Base-by-base conservation (phyloP, 2,113 vertebrate species). In the Atlantisia rogersi region DNA sequence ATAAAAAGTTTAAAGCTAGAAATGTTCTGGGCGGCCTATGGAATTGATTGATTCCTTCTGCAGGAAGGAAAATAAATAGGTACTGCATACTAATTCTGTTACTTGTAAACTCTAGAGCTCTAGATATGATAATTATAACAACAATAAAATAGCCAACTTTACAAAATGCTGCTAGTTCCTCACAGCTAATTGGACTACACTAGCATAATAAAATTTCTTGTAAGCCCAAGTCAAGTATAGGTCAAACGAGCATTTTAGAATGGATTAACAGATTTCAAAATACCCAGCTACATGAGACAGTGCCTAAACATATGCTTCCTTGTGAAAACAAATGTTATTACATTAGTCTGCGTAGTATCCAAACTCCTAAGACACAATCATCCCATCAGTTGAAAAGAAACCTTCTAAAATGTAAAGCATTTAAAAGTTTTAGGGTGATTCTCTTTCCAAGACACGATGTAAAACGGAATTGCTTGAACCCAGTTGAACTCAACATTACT, bases 241-340 rank as follows among this genome's bases (percentile, higher is more conserved):
- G 84, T 92, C 81, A 95, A 92, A 67, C 28, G 89, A 92, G 74
- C 37, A 69, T 91, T 91, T 91, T 69, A 80, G 86, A 91, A 85
- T 44, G 74, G 70, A 94, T 94, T 67, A 85, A 79, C 25, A 87
- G 83, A 94, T 91, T 95, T 89, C 88, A 70, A 87, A 94, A 82
- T 37, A 82, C 17, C 31, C n/a, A 0, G 39, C 70, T 89, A 46
- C 25, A 42, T 58, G 40, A 94, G 59, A 70, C 71, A 91, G 4
- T 31, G 29, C 71, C 94, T 86, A 92, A 91, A 90, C 60, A 50
- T 44, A 46, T 0, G 0, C 46, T 88, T 92, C 67, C 71, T 67
- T 67, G 42, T 67, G 67, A 86, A 94, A 94, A 83, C 39, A 82
- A 88, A 85, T 50, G 20, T 79, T 91, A 73, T 42, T 87, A 42